Base-by-base conservation (phyloP, 1,140 invertebrate species). In the Drosophila funebris region DNA sequence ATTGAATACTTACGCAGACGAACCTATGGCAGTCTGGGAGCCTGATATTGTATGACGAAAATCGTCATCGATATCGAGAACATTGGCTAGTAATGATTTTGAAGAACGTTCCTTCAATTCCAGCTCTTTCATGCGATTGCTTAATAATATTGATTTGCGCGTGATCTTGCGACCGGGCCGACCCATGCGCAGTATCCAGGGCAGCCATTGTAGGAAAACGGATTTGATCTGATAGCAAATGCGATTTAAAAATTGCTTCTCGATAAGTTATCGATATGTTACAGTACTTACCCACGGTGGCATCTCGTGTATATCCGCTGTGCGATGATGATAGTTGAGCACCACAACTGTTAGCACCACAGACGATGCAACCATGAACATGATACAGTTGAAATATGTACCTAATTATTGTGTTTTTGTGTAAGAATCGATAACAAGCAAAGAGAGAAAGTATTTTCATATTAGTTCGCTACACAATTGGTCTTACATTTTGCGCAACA, bases 361-460 rank as follows among this genome's bases (percentile, higher is more conserved):
- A 71, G 98, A 99, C 68, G 98, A 98, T 37, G 98, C 98, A 92
- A 99, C 98, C 98, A 99, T 99, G 93, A 99, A 98, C 99, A 99
- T 99, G 92, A 99, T 99, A 94, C 98, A 99, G 93, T 99, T 99
- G 95, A 99, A 99, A 94, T 99, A 99, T 77, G 98, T 98, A 90
- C 98, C 98, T 99, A 52, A 9, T 43, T 48, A 13, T 44, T 11
- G 37, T 36, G 36, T 36, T 27, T 37, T 71, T 29, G 53, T 73
- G 36, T 50, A 56, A 53, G 57, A 41, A 24, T 13, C 74, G 70
- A 50, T 44, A 53, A 61, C 48, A 62, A 80, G 78, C 27, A 76
- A 77, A 80, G 67, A 66, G 22, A 67, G 61, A 83, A 66, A 71
- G 57, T 24, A 27, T 16, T 29, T 39, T 54, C 11, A 62, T 74